These are phyloP conservation scores for Hoplodrina ambigua DNA, from an alignment of 2,888 invertebrate species.

Conservation along the genomic window DNA sequence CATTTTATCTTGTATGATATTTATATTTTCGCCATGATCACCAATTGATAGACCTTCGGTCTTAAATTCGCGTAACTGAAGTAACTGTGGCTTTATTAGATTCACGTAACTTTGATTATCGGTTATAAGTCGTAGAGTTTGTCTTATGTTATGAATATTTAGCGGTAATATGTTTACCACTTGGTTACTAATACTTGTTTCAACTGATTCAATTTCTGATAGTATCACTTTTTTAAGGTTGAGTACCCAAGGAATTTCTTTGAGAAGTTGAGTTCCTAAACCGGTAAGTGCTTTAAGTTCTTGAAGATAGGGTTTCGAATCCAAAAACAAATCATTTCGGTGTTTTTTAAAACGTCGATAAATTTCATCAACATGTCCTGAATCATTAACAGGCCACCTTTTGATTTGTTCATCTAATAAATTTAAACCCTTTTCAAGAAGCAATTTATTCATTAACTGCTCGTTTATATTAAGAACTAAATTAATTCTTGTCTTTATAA, in stretches of 20 bases:
- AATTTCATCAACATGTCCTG: not conserved
- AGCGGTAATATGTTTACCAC: constrained; percentile 17
- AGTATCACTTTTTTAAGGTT: not conserved
- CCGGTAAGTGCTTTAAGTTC: no score
- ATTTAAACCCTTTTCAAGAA: constrained; percentile 24
- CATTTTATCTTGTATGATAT: no score
- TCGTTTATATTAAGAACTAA: constrained; percentile 23
- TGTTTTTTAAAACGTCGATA: no score
- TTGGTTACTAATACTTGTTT: not conserved
- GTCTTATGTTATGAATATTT: constrained; percentile 8
- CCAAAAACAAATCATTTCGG: no score
- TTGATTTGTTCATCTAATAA: constrained; percentile 13
- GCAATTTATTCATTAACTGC: constrained; percentile 32
- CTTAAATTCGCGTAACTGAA: not conserved
- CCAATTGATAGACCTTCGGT: not conserved
- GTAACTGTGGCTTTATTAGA: not conserved
- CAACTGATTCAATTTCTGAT: not conserved
- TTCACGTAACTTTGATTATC: constrained; percentile 6
- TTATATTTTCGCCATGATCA: not conserved
- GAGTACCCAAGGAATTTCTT: constrained; percentile 20
- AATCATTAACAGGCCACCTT: constrained; percentile 2
- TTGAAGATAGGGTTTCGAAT: no score
- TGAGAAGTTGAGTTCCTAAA: constrained; percentile 2
- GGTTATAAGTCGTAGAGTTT: not conserved
- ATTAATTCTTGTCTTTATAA: constrained; percentile 1